phyloP scores from a whole-genome alignment of 2,888 invertebrate genomes.

The Leptothorax acervorum region DNA sequence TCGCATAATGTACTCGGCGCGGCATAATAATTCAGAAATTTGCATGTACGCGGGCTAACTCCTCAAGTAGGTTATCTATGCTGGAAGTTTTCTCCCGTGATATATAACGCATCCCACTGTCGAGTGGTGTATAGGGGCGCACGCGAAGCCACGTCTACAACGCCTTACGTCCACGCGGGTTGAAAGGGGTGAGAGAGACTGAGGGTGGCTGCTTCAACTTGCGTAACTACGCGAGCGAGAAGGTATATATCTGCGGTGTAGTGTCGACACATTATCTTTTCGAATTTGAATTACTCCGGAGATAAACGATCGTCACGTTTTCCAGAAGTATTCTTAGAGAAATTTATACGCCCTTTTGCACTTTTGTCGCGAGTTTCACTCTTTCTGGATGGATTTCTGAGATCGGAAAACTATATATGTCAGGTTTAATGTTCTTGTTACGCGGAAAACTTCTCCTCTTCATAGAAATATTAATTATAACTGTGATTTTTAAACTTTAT shows the following conservation, averaged over 20 bases:
- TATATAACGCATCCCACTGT: conserved; percentile 79
- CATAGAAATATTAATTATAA: not conserved
- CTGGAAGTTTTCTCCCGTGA: conserved; percentile 83
- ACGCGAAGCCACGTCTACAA: conserved; percentile 66
- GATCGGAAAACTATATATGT: not conserved
- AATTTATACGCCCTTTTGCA: conserved; percentile 7
- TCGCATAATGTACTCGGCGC: conserved; percentile 79
- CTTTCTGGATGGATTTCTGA: not conserved
- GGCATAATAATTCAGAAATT: conserved; percentile 86
- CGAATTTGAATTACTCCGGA: conserved; percentile 79
- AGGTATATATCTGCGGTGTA: conserved; percentile 54
- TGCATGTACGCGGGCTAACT: conserved; percentile 86
- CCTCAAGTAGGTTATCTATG: conserved; percentile 86
- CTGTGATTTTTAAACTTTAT: not conserved
- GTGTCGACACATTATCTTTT: conserved; percentile 79
- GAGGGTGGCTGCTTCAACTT: conserved; percentile 71
- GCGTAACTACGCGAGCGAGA: conserved; percentile 71
- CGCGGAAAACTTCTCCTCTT: not conserved
- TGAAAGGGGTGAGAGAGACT: conserved; percentile 38
- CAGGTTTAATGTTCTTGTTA: not conserved
- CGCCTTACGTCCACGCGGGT: conserved; percentile 72
- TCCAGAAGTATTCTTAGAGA: not conserved
- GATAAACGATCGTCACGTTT: conserved; percentile 47
- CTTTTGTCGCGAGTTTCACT: too few species aligned
- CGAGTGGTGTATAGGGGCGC: conserved; percentile 56